Evolutionary conservation across 2,888 invertebrate genomes (phyloP).

Genomic region (Galerucella pusilla): DNA sequence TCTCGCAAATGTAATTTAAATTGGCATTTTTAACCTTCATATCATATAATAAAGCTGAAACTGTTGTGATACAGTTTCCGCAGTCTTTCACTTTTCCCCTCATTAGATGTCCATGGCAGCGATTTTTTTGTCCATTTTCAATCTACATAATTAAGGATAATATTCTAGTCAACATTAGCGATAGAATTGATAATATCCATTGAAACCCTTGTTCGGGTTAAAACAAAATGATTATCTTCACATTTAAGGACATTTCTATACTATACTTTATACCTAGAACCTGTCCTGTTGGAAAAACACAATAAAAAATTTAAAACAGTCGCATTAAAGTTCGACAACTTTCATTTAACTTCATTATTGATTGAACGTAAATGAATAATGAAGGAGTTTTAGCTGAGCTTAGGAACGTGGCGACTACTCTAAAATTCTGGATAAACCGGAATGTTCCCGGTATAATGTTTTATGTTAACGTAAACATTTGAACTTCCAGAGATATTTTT

Average conservation of each 20-base stretch:
- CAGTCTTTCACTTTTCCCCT: too few species aligned
- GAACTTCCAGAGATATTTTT: background rate
- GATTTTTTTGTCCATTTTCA: too few species aligned
- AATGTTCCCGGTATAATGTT: background rate
- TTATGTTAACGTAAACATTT: constrained; percentile 4
- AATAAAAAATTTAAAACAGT: constrained; percentile 26
- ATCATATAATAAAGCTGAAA: too few species aligned
- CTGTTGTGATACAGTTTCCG: too few species aligned
- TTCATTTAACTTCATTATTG: constrained; percentile 32
- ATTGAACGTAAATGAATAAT: constrained; percentile 25
- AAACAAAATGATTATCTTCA: background rate
- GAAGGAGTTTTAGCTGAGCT: constrained; percentile 15
- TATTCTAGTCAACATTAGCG: too few species aligned
- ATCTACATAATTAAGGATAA: too few species aligned
- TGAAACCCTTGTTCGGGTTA: too few species aligned
- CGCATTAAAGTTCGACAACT: constrained; percentile 28
- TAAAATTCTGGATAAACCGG: constrained; percentile 12
- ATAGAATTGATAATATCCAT: too few species aligned
- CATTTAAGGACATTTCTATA: background rate
- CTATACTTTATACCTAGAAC: background rate
- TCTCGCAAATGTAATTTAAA: background rate
- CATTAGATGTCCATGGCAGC: too few species aligned
- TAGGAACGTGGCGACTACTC: constrained; percentile 7
- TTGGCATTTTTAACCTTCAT: background rate
- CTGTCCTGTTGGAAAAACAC: constrained; percentile 1